Evolutionary conservation across 2,797 vertebrate species (phyloP), one percentile per base, ranked within the genome.

Genomic region (Enteromius treurensis): DNA sequence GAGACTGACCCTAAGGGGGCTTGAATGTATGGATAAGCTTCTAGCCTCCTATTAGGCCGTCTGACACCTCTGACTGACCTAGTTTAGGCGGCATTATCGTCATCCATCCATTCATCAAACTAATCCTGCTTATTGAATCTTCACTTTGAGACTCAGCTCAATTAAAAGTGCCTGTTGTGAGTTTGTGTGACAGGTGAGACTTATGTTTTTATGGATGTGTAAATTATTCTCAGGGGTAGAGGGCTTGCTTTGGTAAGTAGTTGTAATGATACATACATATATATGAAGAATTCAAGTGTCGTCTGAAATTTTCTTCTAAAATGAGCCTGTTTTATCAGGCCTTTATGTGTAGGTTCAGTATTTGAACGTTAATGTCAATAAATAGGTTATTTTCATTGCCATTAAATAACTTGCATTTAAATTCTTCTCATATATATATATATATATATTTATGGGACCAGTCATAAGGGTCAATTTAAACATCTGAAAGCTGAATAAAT

Each of bases 1-100:
- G 69, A 81, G 67, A 17, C 14, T 45, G 67, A 77, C 67, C 42
- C 65, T 37, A 42, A 69, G 64, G 65, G 37, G 32, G 23, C 45
- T 71, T 77, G 65, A 65, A 37, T 64, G 51, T 70, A 47, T 3
- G 8, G 51, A 81, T 75, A 68, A 82, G 60, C 32, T 53, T 69
- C 26, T 42, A 65, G 67, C 47, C 62, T 76, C 60, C 17, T 79
- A 62, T 47, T 53, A 84, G 62, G 40, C 53, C 23, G 26, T 80
- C 65, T 81, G 65, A 81, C 65, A 85, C 70, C 83, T 79, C 51
- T 11, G 70, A 60, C 70, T 83, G 86, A 77, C 81, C 77, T 77
- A 49, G 23, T 58, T 82, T 51, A 64, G 47, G 32, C 40, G 7
- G 62, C 47, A 53, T 64, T 74, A 23, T 78, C 17, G 1, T 74